Evolutionary conservation across 2,797 vertebrate genomes (phyloP), one percentile per base, ranked within the genome.

Genomic region (Fratercula arctica): DNA sequence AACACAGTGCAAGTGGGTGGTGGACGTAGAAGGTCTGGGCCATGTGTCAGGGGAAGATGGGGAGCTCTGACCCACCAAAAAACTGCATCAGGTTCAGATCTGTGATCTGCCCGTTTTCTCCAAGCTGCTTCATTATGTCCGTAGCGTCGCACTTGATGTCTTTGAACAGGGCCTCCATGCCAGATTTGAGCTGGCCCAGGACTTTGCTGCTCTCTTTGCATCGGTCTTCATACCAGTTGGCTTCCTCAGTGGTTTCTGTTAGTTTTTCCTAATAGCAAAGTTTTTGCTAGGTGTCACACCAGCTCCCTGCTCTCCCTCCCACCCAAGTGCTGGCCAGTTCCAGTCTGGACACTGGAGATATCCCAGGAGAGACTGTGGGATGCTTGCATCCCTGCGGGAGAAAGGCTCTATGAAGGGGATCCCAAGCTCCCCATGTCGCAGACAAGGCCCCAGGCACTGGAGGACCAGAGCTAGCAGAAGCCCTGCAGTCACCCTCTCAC

Each of bases 1-100:
- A 87, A 39, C 46, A 31, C 10, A 13, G 11, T 2, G 4, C 31
- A 20, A 45, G 41, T 1, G 1, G 10, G 37, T 19, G 23, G 4
- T 37, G 46, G 61, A 45, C 20, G 15, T 8, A 39, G 16, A 26
- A 54, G 39, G 24, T 14, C 46, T 3, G 3, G 33, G 31, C 18
- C 8, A 2, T 0, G 0, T 5, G 24, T 46, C 2, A 4, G 0
- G 1, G 29, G 14, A 78, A 57, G 59, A 33, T 0, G 5, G 16
- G 60, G 41, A 41, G 39, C 28, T 17, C 6, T 4, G 13, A 97
- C 98, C 78, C 94, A 98, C 98, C 97, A 0, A 98, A 97, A 81
- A 97, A 81, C 84, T 97, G 80, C 19, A 87, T 45, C 13, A 98
- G 61, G 78, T 98, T 98, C 87, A 13, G 25, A 6, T 97, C 72